Percentiles rank a stretch among this genome's conserved stretches.
phyloP scores from a whole-genome alignment of 2,888 invertebrate species.

The Carterocephalus palaemon region DNA sequence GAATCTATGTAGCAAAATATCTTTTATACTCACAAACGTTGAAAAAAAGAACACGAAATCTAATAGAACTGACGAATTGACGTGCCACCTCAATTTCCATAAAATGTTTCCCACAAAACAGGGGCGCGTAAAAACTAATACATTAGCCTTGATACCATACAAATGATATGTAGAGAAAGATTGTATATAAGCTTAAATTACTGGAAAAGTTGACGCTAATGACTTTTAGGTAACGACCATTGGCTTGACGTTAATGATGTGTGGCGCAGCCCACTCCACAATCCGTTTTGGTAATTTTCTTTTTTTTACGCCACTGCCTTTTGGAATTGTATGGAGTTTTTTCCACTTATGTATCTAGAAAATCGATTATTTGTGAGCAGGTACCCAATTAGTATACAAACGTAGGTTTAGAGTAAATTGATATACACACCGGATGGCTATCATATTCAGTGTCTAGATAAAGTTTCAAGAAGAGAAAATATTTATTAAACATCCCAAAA shows the following conservation, averaged over 20 bases:
- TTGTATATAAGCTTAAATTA: conserved; percentile 59
- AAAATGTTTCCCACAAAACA: conserved; percentile 13
- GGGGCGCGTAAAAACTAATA: conserved; percentile 23
- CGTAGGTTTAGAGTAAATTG: too few species aligned
- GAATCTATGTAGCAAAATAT: too few species aligned
- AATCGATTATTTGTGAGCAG: too few species aligned
- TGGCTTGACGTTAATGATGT: conserved; percentile 72
- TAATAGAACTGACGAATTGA: background rate
- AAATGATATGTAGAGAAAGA: conserved; percentile 17
- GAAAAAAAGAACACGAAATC: too few species aligned
- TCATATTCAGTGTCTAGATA: too few species aligned
- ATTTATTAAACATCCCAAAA: too few species aligned
- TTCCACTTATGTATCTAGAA: too few species aligned
- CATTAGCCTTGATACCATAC: conserved; percentile 21
- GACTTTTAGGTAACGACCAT: conserved; percentile 77
- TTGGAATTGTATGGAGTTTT: conserved; percentile 36
- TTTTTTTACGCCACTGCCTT: conserved; percentile 57
- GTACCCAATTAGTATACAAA: too few species aligned
- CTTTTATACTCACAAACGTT: too few species aligned
- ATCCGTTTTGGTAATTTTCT: conserved; percentile 70
- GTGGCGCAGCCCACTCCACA: conserved; percentile 68
- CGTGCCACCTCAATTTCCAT: background rate
- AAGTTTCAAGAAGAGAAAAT: too few species aligned
- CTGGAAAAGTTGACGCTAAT: conserved; percentile 75
- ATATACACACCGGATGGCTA: too few species aligned